Evolutionary conservation across 1,140 invertebrate species (phyloP).

Genomic region (Frieseomelitta varia): DNA sequence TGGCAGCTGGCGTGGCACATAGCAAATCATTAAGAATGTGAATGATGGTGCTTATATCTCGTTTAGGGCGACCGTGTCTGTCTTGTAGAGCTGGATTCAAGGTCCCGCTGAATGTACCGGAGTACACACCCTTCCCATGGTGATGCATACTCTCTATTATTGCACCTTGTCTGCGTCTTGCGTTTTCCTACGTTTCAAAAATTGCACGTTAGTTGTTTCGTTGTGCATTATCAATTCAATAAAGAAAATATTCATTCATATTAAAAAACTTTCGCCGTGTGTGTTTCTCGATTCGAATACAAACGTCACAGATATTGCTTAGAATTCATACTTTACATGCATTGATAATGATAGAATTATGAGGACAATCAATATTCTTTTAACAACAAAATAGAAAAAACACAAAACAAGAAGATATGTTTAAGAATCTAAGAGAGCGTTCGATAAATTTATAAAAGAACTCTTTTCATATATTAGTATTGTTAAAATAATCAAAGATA

Average conservation of each 20-base stretch:
- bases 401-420: background rate
- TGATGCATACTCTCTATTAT: conserved; percentile 97
- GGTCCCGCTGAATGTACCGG: conserved; percentile 92
- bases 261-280: background rate
- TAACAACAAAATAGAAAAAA: background rate
- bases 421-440: conserved; percentile 23
- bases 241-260: background rate
- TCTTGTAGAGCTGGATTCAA: conserved; percentile 97
- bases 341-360: background rate
- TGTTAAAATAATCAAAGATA: background rate
- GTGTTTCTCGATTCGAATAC: background rate
- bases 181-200: conserved; percentile 74
- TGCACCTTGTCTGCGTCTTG: conserved; percentile 86
- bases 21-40: conserved; percentile 97
- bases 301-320: background rate
- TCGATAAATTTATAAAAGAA: background rate
- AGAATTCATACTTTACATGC: background rate
- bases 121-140: conserved; percentile 94
- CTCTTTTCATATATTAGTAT: too few species aligned
- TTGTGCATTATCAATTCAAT: background rate
- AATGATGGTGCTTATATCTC: conserved; percentile 96
- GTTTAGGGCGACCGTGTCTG: conserved; percentile 92
- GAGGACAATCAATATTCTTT: background rate
- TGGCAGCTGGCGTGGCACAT: conserved; percentile 89
- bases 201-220: background rate